Evolutionary conservation across 2,888 invertebrate genomes (phyloP).

Genomic region (Tinea pellionella): DNA sequence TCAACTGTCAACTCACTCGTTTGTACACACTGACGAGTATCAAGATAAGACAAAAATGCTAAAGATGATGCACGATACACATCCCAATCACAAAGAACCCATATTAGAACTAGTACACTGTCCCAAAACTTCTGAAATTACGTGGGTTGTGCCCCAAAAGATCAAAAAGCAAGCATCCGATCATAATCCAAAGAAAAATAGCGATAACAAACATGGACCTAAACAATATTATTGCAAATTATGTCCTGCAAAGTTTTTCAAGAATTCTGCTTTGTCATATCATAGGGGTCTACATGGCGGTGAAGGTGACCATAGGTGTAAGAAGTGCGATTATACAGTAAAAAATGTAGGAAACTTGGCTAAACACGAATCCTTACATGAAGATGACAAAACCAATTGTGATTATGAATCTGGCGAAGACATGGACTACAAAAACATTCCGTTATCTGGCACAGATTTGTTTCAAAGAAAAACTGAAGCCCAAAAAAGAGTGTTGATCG

Average conservation of each 20-base stretch:
- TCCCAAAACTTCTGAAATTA: constrained; percentile 35
- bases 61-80: constrained; percentile 73
- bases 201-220: constrained; percentile 29
- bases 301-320: constrained; percentile 74
- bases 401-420: constrained; percentile 65
- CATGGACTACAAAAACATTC: constrained; percentile 63
- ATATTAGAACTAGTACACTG: constrained; percentile 54
- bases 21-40: constrained; percentile 82
- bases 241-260: constrained; percentile 81
- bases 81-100: constrained; percentile 74
- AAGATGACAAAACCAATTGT: constrained; percentile 35
- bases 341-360: constrained; percentile 75
- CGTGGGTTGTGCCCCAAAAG: constrained; percentile 56
- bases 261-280: constrained; percentile 75
- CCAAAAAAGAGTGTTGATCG: constrained; percentile 57
- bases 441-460: constrained; percentile 74
- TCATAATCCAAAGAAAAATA: background rate
- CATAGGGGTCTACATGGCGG: constrained; percentile 76
- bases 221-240: constrained; percentile 68
- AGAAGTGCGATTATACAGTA: constrained; percentile 77
- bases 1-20: constrained; percentile 75
- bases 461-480: constrained; percentile 74
- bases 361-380: constrained; percentile 72
- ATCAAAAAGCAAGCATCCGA: constrained; percentile 23
- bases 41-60: constrained; percentile 80